Conservation (phyloP, 2,113 vertebrate species). For the Leucoraja erinaceus region DNA sequence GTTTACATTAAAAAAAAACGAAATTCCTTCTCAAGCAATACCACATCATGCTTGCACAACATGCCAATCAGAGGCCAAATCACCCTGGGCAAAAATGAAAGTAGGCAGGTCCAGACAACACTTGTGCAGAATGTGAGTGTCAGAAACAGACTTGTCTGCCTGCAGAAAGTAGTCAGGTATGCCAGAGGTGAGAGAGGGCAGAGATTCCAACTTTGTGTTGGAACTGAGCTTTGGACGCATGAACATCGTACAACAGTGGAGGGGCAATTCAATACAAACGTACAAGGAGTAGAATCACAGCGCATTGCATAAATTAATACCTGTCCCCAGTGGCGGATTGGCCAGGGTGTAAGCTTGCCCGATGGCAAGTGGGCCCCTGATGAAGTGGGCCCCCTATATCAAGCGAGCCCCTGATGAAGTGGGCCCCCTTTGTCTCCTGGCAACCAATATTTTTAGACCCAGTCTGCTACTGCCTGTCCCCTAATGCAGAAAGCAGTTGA, state of each 20-base stretch:
- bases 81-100: background rate
- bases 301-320: background rate
- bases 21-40: background rate
- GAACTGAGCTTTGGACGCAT: background rate
- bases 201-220: background rate
- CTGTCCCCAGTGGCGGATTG: too few relatives aligned
- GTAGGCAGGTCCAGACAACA: background rate
- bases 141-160: background rate
- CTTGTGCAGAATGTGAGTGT: background rate
- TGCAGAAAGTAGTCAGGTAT: background rate
- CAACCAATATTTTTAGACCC: too few relatives aligned
- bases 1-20: background rate
- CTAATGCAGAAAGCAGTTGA: background rate
- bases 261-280: background rate
- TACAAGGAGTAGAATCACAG: too few relatives aligned
- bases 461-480: too few relatives aligned
- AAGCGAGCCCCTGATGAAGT: too few relatives aligned
- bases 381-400: too few relatives aligned
- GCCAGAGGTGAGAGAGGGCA: background rate
- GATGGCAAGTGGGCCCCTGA: too few relatives aligned
- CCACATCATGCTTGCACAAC: background rate
- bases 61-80: background rate
- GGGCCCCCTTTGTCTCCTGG: too few relatives aligned
- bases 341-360: too few relatives aligned
- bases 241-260: background rate